Base-by-base conservation (phyloP, 1,140 invertebrate species). In the Danaus melanippus region DNA sequence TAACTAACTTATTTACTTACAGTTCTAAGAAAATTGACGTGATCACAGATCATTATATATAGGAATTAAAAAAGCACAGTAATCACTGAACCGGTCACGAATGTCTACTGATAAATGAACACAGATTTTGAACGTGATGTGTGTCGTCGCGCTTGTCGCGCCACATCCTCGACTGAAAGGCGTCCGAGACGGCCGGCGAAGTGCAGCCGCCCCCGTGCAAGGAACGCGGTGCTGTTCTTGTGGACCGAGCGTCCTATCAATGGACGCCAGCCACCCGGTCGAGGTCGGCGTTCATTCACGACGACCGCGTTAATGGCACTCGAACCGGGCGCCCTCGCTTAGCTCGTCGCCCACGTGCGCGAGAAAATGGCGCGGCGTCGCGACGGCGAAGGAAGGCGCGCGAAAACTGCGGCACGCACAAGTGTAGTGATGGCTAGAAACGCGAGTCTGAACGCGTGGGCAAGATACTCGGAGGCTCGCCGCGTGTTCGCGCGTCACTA, bases 251-350 rank as follows among this genome's bases (percentile, higher is more conserved):
- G 79, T 73, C 74, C 76, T 83, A 74, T 81, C 80, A 82, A 78
- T 81, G 80, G 77, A 77, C 77, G 79, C 67, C 65, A 73, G 71
- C 76, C 67, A 76, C 77, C 76, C 74, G 74, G 67, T 71, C 78
- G 76, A 79, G 80, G 72, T 85, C 82, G 79, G 77, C 76, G 69
- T 83, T 86, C 83, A 86, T 86, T 86, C 83, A 86, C 80, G 80
- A 78, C 80, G 77, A 70, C 62, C 71, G 76, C 68, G 76, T 84
- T 84, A 86, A 83, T 86, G 83, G 80, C 74, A 76, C 64, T 68
- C 65, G 65, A 72, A 69, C 66, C 72, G 70, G 67, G 69, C 76
- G 79, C 70, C 77, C 76, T 80, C 75, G 71, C 52, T 74, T 63
- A 58, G 69, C 66, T 56, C 67, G 69, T 77, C 80, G 82, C 82